These are phyloP conservation scores for Vollenhovia emeryi DNA, from an alignment of 1,140 invertebrate genomes.

Conservation along the genomic window DNA sequence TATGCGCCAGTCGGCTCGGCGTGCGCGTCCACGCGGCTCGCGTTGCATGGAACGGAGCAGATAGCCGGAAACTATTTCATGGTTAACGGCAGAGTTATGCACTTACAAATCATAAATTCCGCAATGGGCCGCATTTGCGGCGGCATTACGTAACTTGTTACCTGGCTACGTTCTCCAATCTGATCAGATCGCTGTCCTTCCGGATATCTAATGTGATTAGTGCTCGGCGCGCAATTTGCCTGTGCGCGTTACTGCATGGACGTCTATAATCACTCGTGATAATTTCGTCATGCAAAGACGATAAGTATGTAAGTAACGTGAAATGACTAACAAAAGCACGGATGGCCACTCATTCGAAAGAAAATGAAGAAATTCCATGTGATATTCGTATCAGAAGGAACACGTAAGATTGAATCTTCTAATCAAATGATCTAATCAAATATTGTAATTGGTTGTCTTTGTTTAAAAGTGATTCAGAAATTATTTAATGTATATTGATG, in stretches of 20 bases:
- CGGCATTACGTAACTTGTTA: conserved; percentile 49
- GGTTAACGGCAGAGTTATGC: conserved; percentile 77
- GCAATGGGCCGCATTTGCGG: conserved; percentile 69
- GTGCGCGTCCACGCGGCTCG: conserved; percentile 38
- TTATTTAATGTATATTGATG: background rate
- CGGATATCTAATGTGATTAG: conserved; percentile 53
- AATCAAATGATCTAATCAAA: background rate
- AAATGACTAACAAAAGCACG: background rate
- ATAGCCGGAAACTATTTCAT: conserved; percentile 77
- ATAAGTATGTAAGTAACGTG: background rate
- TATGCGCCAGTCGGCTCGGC: conserved; percentile 10
- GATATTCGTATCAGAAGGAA: background rate
- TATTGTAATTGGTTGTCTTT: no score
- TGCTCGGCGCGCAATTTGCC: background rate
- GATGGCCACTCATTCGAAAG: background rate
- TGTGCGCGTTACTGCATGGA: background rate
- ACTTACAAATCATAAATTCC: conserved; percentile 78
- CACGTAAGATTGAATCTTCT: background rate
- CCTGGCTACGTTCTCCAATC: conserved; percentile 53
- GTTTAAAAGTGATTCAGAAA: no score
- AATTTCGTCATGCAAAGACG: background rate
- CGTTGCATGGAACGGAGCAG: conserved; percentile 61
- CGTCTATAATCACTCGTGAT: background rate
- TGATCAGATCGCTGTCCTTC: conserved; percentile 59
- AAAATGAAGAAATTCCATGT: background rate